A percentile compares a stretch with the other conserved stretches of the same genome.
Evolutionary conservation across 2,797 vertebrate species (phyloP).

Genomic region (Lerista edwardsae): DNA sequence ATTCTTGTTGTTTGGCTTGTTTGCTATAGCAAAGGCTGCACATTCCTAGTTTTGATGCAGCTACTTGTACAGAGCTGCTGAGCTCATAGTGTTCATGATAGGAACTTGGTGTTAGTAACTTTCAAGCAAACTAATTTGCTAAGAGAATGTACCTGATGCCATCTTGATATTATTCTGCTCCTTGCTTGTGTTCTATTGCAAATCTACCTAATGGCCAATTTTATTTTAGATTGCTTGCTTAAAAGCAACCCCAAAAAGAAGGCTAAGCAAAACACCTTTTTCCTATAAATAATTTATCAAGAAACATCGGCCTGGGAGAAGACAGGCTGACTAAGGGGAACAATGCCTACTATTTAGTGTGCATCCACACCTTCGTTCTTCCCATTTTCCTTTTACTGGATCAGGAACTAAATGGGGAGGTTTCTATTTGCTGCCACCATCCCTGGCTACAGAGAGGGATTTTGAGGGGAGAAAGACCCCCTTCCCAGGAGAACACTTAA

Average conservation of each 20-base stretch:
- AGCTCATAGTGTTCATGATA: background rate
- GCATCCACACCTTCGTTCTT: too few species aligned
- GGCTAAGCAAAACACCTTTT: background rate
- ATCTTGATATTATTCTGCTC: constrained; percentile 45
- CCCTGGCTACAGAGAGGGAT: too few species aligned
- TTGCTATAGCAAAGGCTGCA: constrained; percentile 21
- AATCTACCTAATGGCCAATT: constrained; percentile 29
- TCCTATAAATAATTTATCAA: background rate
- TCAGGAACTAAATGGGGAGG: too few species aligned
- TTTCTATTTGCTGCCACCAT: too few species aligned
- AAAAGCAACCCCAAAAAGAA: background rate
- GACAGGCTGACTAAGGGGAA: too few species aligned
- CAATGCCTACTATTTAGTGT: too few species aligned
- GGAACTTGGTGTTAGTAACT: background rate
- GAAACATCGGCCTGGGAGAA: too few species aligned
- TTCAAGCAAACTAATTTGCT: background rate
- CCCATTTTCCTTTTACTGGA: too few species aligned
- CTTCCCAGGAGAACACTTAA: too few species aligned
- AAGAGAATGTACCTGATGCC: background rate
- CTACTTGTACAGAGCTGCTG: background rate
- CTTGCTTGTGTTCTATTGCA: constrained; percentile 31
- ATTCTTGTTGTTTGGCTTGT: background rate
- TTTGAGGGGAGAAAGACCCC: too few species aligned
- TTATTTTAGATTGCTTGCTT: background rate
- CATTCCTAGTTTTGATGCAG: constrained; percentile 13